Conservation (phyloP, 2,888 invertebrate genomes). For the Strigamia maritima region DNA sequence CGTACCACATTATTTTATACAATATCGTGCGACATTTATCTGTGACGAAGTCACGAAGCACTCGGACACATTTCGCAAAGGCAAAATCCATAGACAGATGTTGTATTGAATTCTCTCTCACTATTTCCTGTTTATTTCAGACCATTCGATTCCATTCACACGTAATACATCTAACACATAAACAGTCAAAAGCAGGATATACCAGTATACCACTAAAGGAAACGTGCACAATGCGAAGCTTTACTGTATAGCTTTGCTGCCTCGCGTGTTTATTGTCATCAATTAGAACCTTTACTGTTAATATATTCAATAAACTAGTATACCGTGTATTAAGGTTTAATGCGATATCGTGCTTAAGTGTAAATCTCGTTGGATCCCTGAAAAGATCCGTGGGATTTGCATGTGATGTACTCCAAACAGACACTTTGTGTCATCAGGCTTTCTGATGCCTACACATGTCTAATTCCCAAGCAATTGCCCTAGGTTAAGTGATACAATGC, state of each 20-base stretch:
- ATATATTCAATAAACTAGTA: background rate
- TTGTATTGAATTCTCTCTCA: background rate
- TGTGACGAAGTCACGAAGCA: background rate
- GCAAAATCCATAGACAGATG: background rate
- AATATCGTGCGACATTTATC: background rate
- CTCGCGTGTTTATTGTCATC: background rate
- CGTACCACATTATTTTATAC: background rate
- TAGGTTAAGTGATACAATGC: background rate
- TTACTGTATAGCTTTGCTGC: background rate
- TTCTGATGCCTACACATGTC: background rate
- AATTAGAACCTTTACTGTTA: too few species aligned
- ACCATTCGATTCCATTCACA: background rate
- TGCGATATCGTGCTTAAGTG: background rate
- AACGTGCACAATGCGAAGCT: background rate
- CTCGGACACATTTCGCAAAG: background rate
- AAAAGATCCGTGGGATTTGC: constrained; percentile 22
- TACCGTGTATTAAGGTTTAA: background rate
- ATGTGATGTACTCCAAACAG: background rate
- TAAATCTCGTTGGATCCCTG: background rate
- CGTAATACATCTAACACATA: background rate
- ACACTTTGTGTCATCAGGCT: background rate
- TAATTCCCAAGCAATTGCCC: constrained; percentile 2
- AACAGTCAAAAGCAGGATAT: background rate
- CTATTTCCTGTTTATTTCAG: background rate
- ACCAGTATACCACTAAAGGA: background rate